Evolutionary conservation across 2,888 invertebrate genomes (phyloP), one percentile per base, ranked within the genome.

Genomic region (Netelia fuscicornis): DNA sequence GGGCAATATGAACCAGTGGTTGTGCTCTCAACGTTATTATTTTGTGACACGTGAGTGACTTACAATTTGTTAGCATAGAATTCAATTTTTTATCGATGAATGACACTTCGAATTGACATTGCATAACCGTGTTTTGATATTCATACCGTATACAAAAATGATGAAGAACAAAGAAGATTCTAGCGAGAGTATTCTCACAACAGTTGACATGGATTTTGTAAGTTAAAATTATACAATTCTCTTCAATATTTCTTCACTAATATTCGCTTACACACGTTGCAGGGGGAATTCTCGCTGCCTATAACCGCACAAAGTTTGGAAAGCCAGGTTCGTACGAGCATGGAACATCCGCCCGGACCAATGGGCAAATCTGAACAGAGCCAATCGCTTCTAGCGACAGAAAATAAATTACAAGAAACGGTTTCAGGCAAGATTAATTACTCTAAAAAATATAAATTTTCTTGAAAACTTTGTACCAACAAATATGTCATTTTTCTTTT

Each of bases 341-440:
- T 86, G 30, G 80, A 86, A 23, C 86, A 88, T 2, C 60, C 80
- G 23, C 78, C 86, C 1, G 72, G 81, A 17, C 71, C 79, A 0
- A 48, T 87, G 5, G 44, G 30, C 13, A 77, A 75, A 11, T 2
- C n/a, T 30, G 13, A 42, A 54, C 23, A 13, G 9, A 23, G n/a
- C n/a, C 37, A 67, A 67, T 58, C 10, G 20, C 44, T n/a, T 58
- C 6, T 44, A 1, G 8, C n/a, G 1, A 5, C 48, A 10, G 30
- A 52, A 54, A 68, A 60, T 68, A 20, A 62, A 48, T n/a, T 11
- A 9, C 42, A 44, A 72, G 54, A 13, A 37, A 13, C 10, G 9
- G 9, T 72, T n/a, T 10, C 11, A 13, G 11, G 11, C 10, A 48
- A 48, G 48, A 48, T 48, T 48, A 10, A 13, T 48, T 11, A 48